A percentile compares a stretch with the other conserved stretches of the same genome.
Evolutionary conservation across 2,888 invertebrate species (phyloP).

Genomic region (Graphium colonna): DNA sequence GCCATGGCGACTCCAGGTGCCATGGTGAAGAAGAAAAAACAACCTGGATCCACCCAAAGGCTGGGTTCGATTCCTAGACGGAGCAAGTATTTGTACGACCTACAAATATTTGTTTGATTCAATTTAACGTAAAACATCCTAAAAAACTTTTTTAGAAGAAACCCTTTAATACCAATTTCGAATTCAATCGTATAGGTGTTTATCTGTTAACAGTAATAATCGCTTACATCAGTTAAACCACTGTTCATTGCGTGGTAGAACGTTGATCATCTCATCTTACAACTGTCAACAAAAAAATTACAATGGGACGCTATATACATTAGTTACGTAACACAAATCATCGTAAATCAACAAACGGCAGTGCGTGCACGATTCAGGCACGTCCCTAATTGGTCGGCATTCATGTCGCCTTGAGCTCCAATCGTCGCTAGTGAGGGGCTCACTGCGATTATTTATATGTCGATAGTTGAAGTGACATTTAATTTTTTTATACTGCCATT

Average conservation of each 20-base stretch:
- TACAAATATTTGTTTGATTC: too few species aligned
- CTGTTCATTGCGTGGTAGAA: too few species aligned
- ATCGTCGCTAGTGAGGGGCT: background rate
- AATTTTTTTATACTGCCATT: too few species aligned
- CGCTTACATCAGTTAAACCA: background rate
- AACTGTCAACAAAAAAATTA: too few species aligned
- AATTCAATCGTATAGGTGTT: background rate
- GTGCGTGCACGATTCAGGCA: conserved; percentile 2
- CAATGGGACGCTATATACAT: too few species aligned
- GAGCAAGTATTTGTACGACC: too few species aligned
- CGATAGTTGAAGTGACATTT: background rate
- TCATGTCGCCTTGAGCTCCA: conserved; percentile 4
- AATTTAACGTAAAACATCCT: too few species aligned
- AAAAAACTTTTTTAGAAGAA: too few species aligned
- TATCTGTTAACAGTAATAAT: background rate
- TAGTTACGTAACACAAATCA: background rate
- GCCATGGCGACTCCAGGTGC: background rate
- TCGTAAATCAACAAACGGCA: conserved; percentile 5
- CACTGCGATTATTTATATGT: background rate
- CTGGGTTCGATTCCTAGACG: too few species aligned
- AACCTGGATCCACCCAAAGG: too few species aligned
- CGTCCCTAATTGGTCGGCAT: conserved; percentile 18
- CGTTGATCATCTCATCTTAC: background rate
- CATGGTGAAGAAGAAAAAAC: too few species aligned
- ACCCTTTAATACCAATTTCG: too few species aligned